Conservation (phyloP, 2,888 invertebrate species). For the Fragum fragum region DNA sequence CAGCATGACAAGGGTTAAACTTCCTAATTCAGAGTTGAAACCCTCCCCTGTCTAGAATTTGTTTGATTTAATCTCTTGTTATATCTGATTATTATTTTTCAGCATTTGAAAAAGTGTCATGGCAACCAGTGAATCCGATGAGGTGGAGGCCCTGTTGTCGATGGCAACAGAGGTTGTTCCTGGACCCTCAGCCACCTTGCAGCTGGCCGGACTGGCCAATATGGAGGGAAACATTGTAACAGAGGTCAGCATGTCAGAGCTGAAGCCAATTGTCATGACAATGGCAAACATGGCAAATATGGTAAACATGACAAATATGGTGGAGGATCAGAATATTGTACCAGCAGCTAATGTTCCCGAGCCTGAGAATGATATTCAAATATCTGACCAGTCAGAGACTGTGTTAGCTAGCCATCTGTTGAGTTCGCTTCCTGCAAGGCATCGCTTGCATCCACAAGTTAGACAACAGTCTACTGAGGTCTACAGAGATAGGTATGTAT, state of each 20-base stretch:
- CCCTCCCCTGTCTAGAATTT: no score
- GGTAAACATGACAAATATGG: not conserved
- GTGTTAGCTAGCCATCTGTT: conserved; percentile 24
- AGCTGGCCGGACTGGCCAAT: not conserved
- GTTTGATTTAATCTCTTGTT: no score
- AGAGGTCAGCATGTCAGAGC: conserved; percentile 46
- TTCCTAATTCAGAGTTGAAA: no score
- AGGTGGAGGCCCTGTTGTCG: conserved; percentile 34
- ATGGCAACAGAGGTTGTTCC: conserved; percentile 34
- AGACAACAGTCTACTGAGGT: conserved; percentile 3
- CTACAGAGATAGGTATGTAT: conserved; percentile 29
- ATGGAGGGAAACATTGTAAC: conserved; percentile 11
- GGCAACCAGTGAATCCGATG: conserved; percentile 35
- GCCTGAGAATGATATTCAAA: conserved; percentile 10
- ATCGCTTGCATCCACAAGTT: not conserved
- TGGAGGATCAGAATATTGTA: not conserved
- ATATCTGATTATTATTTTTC: not conserved
- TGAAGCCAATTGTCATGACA: conserved; percentile 55
- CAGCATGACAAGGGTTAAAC: no score
- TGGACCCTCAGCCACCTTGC: not conserved
- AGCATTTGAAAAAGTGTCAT: not conserved
- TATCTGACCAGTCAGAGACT: conserved; percentile 18
- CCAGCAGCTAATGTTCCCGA: not conserved
- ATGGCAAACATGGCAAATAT: conserved; percentile 48
- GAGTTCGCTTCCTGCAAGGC: not conserved